Evolutionary conservation across 2,113 vertebrate genomes (phyloP).

Genomic region (Scytalopus superciliaris): DNA sequence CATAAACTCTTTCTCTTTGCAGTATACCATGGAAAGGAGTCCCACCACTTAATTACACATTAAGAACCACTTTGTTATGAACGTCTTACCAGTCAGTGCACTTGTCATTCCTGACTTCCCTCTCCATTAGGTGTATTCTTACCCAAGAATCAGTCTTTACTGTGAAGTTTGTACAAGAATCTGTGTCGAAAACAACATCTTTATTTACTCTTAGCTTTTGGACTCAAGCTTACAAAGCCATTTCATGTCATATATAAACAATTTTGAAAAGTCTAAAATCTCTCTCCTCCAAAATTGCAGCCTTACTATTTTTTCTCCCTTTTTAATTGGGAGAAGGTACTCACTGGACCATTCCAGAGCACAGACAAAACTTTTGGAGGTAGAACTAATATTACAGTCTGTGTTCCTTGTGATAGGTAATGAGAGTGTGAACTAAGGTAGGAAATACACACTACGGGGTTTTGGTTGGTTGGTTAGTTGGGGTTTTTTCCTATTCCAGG

Average conservation of each 20-base stretch:
- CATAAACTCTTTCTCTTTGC: neutral
- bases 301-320: neutral
- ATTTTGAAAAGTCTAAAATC: neutral
- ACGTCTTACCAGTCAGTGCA: neutral
- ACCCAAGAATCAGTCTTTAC: neutral
- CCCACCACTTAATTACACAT: neutral
- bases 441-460: neutral
- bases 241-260: neutral
- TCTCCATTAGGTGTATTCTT: neutral
- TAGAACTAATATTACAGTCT: neutral
- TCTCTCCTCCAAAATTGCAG: neutral
- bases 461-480: too few species aligned
- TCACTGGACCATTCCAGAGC: neutral
- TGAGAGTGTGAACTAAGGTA: neutral
- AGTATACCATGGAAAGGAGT: neutral
- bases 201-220: neutral
- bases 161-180: neutral
- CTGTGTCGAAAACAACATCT: neutral
- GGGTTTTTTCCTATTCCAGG: neutral
- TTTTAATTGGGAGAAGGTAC: neutral
- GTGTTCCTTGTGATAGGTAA: neutral
- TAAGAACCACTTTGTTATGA: neutral
- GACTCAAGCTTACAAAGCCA: neutral
- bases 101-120: neutral
- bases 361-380: neutral